These are phyloP conservation scores for Drosophila pachea DNA, from an alignment of 1,140 invertebrate species.

Conservation along the genomic window DNA sequence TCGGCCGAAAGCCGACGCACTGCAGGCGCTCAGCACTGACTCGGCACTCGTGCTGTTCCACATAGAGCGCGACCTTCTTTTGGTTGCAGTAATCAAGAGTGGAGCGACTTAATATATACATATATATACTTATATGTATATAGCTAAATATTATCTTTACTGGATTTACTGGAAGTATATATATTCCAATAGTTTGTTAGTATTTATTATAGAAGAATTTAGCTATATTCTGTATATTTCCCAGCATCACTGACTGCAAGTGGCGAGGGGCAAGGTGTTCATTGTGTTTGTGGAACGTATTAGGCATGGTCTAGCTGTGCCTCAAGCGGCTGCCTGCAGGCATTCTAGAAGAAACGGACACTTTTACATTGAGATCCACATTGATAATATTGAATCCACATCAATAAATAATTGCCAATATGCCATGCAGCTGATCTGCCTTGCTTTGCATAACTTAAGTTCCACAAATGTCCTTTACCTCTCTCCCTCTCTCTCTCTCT, in stretches of 20 bases:
- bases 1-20: not conserved
- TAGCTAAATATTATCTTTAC: no score
- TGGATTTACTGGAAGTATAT: not conserved
- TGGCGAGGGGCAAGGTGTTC: conserved; percentile 10
- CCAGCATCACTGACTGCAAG: conserved; percentile 20
- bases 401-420: no score
- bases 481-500: conserved; percentile 19
- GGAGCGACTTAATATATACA: no score
- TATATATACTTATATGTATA: no score
- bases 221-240: not conserved
- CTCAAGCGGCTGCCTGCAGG: not conserved
- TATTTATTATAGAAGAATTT: not conserved
- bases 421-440: no score
- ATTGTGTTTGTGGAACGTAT: conserved; percentile 39
- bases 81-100: no score
- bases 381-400: no score
- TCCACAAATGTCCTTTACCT: conserved; percentile 7
- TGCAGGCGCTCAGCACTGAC: no score
- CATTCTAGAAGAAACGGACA: conserved; percentile 6
- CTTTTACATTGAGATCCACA: no score
- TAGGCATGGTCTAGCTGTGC: conserved; percentile 9
- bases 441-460: not conserved
- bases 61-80: no score
- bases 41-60: no score
- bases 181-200: not conserved